Evolutionary conservation across 1,140 invertebrate genomes (phyloP), one percentile per base, ranked within the genome.

Genomic region (Manduca sexta): DNA sequence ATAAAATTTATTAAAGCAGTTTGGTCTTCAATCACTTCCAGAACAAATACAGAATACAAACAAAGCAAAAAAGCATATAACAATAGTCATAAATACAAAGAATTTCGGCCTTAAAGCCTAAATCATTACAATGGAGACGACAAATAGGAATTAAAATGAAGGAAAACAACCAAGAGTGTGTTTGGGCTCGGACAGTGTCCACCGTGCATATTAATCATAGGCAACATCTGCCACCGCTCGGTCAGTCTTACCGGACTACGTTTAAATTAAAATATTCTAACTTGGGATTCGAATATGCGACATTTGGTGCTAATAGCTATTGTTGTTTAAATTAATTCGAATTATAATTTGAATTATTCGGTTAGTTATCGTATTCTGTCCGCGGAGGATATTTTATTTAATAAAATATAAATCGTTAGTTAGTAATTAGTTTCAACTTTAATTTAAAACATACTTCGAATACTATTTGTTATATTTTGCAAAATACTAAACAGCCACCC

Each of bases 141-240:
- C n/a, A 35, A 12, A 29, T 29, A 29, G 21, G 29, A 30, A 31
- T 49, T 30, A 53, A 48, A 48, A 39, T 34, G 38, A 47, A 56
- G 47, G 56, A 64, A 64, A 60, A 56, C 49, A 53, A 51, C 42
- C 47, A 43, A 52, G 21, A 57, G 16, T 41, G 43, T 56, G 40
- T 45, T 41, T 34, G 50, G 34, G 49, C 49, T 53, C 56, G 45
- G 54, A 40, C 63, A 60, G 56, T 65, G 65, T 71, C 65, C 61
- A 66, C 68, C 70, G 60, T 73, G 80, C 77, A 81, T 84, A 81
- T 81, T 84, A 84, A 84, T 84, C 77, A 84, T 59, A 44, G 49
- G 46, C 72, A 57, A 60, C 80, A 81, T 70, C 60, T 81, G 76
- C 60, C 60, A 62, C 62, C 53, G 42, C n/a, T 35, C 45, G 45